Conservation (phyloP, 1,140 invertebrate genomes). For the Pseudachorutes palmiensis region DNA sequence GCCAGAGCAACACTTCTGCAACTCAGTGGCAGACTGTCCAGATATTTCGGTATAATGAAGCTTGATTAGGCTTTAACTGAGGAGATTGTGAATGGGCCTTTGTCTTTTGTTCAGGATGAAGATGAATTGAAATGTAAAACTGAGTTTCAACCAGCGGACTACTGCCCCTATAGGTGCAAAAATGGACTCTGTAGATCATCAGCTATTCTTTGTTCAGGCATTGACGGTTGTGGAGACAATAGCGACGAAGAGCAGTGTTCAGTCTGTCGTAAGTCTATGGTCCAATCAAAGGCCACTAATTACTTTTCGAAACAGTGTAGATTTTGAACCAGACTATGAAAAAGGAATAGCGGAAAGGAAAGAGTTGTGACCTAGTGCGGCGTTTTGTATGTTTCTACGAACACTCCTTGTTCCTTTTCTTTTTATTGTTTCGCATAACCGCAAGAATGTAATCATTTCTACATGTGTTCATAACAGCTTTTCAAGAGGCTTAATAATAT, state of each 20-base stretch:
- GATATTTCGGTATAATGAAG: constrained; percentile 3
- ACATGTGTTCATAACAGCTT: too few relatives aligned
- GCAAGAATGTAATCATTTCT: too few relatives aligned
- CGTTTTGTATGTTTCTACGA: too few relatives aligned
- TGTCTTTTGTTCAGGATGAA: constrained; percentile 43
- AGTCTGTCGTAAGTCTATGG: constrained; percentile 56
- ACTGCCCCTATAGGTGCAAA: constrained; percentile 68
- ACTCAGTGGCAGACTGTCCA: constrained; percentile 59
- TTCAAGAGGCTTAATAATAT: too few relatives aligned
- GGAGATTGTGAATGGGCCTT: background rate
- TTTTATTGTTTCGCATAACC: too few relatives aligned
- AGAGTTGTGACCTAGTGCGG: too few relatives aligned
- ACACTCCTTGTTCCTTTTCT: too few relatives aligned
- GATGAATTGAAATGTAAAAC: constrained; percentile 31
- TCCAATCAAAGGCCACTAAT: too few relatives aligned
- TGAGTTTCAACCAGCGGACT: constrained; percentile 41
- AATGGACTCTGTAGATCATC: constrained; percentile 78
- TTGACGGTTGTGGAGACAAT: constrained; percentile 81
- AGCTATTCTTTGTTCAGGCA: constrained; percentile 60
- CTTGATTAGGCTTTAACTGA: background rate
- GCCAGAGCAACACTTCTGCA: constrained; percentile 42
- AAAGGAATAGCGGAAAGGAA: too few relatives aligned
- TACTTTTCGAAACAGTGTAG: too few relatives aligned
- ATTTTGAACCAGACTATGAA: too few relatives aligned
- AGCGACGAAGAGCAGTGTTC: constrained; percentile 73